Conservation (phyloP, 2,113 vertebrate species). For the Dendrocopos noguchii region DNA sequence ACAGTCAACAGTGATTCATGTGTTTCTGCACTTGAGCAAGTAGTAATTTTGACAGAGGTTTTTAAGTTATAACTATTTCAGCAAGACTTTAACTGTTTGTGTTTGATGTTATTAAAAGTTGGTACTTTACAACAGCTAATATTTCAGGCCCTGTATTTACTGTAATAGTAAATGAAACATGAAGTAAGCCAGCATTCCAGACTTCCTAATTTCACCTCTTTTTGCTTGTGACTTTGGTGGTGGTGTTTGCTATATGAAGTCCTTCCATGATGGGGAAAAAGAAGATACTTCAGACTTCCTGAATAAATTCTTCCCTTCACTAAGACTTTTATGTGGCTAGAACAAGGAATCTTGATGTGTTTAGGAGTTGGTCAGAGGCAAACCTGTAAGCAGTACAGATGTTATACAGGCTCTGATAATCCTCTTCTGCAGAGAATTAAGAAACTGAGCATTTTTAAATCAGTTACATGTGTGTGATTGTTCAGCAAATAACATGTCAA, state of each 20-base stretch:
- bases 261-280: not conserved
- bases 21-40: not conserved
- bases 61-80: not conserved
- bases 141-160: not conserved
- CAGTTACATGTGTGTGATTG: not conserved
- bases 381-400: not conserved
- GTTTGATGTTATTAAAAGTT: not conserved
- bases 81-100: no score
- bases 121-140: not conserved
- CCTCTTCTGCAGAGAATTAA: not conserved
- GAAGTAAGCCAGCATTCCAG: not conserved
- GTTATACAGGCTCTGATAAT: not conserved
- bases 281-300: not conserved
- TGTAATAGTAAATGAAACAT: not conserved
- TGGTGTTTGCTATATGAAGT: not conserved
- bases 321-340: not conserved
- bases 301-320: not conserved
- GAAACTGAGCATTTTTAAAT: not conserved
- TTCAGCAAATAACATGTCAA: not conserved
- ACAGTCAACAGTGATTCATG: not conserved
- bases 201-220: not conserved
- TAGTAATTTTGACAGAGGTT: not conserved
- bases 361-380: not conserved
- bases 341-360: not conserved
- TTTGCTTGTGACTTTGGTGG: not conserved